Evolutionary conservation across 1,140 invertebrate genomes (phyloP).

Genomic region (Patella vulgata): DNA sequence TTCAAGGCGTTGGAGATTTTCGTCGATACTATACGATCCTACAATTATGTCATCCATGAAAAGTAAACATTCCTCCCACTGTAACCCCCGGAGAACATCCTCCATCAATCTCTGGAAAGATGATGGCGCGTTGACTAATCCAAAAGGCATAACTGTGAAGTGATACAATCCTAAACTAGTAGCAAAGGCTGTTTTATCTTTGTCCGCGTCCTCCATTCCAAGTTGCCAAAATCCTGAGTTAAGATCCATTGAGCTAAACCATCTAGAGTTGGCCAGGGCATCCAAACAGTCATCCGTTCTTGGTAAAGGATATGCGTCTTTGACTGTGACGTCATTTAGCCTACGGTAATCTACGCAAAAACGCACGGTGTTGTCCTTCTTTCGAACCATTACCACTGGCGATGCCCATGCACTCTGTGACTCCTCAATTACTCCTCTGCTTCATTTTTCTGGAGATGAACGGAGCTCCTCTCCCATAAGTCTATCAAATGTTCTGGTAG

Average conservation of each 20-base stretch:
- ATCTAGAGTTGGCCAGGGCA: constrained; percentile 48
- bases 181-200: constrained; percentile 38
- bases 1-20: constrained; percentile 15
- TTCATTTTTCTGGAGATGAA: too few species aligned
- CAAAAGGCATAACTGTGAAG: too few species aligned
- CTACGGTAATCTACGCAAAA: too few species aligned
- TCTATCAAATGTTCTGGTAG: constrained; percentile 28
- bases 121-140: constrained; percentile 11
- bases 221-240: too few species aligned
- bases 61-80: constrained; percentile 22
- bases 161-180: too few species aligned
- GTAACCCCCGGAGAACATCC: constrained; percentile 17
- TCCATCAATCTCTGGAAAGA: constrained; percentile 32
- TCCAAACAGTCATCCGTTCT: constrained; percentile 66
- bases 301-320: constrained; percentile 59
- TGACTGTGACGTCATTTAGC: too few species aligned
- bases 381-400: constrained; percentile 63
- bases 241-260: too few species aligned
- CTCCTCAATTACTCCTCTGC: constrained; percentile 13
- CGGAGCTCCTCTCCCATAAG: constrained; percentile 18
- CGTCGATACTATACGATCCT: constrained; percentile 19
- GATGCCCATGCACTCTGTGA: constrained; percentile 30
- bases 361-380: constrained; percentile 67
- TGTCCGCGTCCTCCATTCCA: constrained; percentile 21
- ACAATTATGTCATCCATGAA: constrained; percentile 39